These are phyloP conservation scores for Brassicogethes aeneus DNA, from an alignment of 2,888 invertebrate genomes.

Conservation along the genomic window DNA sequence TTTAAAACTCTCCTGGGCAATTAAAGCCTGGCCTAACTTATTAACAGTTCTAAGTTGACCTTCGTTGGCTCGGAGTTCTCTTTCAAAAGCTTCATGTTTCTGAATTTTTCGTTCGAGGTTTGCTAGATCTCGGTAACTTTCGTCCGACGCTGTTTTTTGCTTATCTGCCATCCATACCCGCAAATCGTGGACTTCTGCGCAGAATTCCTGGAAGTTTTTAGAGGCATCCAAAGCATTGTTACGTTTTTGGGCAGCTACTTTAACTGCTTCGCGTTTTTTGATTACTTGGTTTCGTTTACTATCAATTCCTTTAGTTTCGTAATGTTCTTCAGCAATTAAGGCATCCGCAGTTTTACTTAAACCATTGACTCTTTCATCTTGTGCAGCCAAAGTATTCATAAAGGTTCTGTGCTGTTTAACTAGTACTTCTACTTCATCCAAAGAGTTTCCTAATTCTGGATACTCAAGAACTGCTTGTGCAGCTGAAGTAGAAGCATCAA, in stretches of 20 bases:
- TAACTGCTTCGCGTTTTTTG: slow-evolving; percentile 63
- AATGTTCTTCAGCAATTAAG: slow-evolving; percentile 69
- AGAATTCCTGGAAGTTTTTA: slow-evolving; percentile 85
- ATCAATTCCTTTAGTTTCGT: slow-evolving; percentile 55
- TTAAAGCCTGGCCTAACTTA: slow-evolving; percentile 66
- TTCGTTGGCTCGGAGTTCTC: slow-evolving; percentile 91
- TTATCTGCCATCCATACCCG: slow-evolving; percentile 89
- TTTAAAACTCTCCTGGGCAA: slow-evolving; percentile 61
- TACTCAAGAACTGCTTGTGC: slow-evolving; percentile 92
- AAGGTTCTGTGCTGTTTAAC: slow-evolving; percentile 90
- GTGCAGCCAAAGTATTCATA: slow-evolving; percentile 83
- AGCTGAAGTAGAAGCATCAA: slow-evolving; percentile 89
- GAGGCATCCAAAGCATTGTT: slow-evolving; percentile 71
- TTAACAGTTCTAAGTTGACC: slow-evolving; percentile 81
- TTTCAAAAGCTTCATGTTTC: slow-evolving; percentile 94
- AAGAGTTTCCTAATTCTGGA: slow-evolving; percentile 74
- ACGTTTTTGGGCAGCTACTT: slow-evolving; percentile 64
- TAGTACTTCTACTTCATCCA: slow-evolving; percentile 87
- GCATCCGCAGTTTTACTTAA: slow-evolving; percentile 78
- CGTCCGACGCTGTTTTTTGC: slow-evolving; percentile 82
- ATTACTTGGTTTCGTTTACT: slow-evolving; percentile 68
- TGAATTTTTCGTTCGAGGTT: slow-evolving; percentile 88
- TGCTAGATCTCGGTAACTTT: slow-evolving; percentile 82
- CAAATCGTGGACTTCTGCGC: slow-evolving; percentile 85
- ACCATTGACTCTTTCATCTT: slow-evolving; percentile 80